phyloP scores from a whole-genome alignment of 2,797 vertebrate species.

The Pygocentrus nattereri region DNA sequence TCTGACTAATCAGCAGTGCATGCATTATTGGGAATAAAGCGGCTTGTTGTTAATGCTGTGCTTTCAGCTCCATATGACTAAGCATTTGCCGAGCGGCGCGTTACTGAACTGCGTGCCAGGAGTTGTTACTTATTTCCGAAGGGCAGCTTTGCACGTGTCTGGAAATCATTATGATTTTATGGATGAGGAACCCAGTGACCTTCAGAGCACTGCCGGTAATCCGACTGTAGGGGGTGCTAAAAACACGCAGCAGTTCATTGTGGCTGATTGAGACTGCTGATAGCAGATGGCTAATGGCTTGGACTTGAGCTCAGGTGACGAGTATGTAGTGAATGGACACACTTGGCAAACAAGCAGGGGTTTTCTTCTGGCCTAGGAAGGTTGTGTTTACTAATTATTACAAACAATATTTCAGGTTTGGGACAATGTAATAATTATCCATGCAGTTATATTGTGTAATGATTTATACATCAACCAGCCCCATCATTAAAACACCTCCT shows the following conservation, averaged over 20 bases:
- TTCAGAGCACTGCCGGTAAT: background rate
- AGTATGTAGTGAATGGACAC: background rate
- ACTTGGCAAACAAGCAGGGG: background rate
- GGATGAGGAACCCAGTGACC: conserved; percentile 41
- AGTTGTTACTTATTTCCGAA: conserved; percentile 32
- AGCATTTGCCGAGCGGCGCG: conserved; percentile 15
- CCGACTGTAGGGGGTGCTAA: conserved; percentile 37
- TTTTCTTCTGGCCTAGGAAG: too few relatives aligned
- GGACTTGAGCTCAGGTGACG: background rate
- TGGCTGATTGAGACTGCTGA: background rate
- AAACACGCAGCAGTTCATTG: conserved; percentile 3
- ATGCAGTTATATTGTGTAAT: too few relatives aligned
- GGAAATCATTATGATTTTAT: conserved; percentile 44
- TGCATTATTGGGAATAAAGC: conserved; percentile 19
- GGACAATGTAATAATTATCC: too few relatives aligned
- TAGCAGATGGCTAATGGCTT: background rate
- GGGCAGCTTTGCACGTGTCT: conserved; percentile 23
- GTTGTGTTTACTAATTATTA: too few relatives aligned
- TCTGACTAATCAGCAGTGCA: background rate
- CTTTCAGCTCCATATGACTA: conserved; percentile 12
- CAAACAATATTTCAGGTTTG: too few relatives aligned
- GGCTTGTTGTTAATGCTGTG: conserved; percentile 3
- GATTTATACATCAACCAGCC: too few relatives aligned
- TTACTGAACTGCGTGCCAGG: conserved; percentile 23
- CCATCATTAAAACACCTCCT: too few relatives aligned